phyloP scores from a whole-genome alignment of 30 jellyfish, hydroid and myxozoan genomes.

The Chrysaora quinquecirrha region DNA sequence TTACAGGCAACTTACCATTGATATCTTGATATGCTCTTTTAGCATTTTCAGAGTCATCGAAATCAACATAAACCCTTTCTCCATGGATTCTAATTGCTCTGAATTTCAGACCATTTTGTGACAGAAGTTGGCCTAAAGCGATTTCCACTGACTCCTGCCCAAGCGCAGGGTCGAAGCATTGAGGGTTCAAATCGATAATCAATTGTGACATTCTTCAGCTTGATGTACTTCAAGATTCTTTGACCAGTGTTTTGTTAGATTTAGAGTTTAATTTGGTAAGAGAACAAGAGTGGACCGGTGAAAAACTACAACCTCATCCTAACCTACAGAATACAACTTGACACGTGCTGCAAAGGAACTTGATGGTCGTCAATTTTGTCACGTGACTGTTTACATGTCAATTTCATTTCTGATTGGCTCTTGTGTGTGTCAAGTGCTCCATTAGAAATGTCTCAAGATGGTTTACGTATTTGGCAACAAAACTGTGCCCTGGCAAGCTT shows the following conservation, averaged over 20 bases:
- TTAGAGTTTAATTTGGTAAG: slow-evolving; percentile 11
- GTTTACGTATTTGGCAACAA: too few relatives aligned
- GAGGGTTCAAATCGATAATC: slow-evolving; percentile 58
- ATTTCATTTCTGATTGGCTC: slow-evolving; percentile 41
- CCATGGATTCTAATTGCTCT: slow-evolving; percentile 52
- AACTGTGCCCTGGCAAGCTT: too few relatives aligned
- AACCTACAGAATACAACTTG: slow-evolving; percentile 50
- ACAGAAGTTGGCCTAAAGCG: slow-evolving; percentile 73
- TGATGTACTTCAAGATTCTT: not conserved
- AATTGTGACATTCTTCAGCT: slow-evolving; percentile 67
- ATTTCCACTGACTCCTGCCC: slow-evolving; percentile 64
- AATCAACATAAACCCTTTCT: slow-evolving; percentile 68
- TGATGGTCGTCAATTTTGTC: slow-evolving; percentile 55
- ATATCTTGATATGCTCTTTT: slow-evolving; percentile 70
- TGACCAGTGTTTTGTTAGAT: not conserved
- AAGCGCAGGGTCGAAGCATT: slow-evolving; percentile 36
- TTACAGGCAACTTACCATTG: slow-evolving; percentile 70
- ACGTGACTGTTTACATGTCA: slow-evolving; percentile 69
- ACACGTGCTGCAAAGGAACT: slow-evolving; percentile 70
- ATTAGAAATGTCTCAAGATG: too few relatives aligned
- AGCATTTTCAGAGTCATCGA: slow-evolving; percentile 83
- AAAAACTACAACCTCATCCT: slow-evolving; percentile 68
- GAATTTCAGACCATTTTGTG: slow-evolving; percentile 56
- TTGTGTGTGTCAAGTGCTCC: not conserved
- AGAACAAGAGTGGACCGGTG: slow-evolving; percentile 20